Evolutionary conservation across 2,797 vertebrate species (phyloP).

Genomic region (Gymnopithys bicolor): DNA sequence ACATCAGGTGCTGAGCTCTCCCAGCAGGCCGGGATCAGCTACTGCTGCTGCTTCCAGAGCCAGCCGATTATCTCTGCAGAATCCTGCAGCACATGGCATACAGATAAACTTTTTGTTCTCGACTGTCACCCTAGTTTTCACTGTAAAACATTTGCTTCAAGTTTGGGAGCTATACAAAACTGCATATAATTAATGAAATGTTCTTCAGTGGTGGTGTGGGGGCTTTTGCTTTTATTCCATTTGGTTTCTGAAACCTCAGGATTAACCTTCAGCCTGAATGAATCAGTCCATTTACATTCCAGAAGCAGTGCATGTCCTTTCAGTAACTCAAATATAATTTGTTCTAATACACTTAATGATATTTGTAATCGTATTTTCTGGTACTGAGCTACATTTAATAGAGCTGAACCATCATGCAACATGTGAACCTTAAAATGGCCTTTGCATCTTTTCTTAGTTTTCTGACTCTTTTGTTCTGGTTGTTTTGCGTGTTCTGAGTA

Average conservation of each 20-base stretch:
- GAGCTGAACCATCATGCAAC: not conserved
- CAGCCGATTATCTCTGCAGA: not conserved
- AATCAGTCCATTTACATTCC: constrained; percentile 6
- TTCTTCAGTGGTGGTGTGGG: not conserved
- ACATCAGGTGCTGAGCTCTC: not conserved
- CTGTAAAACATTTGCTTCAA: not conserved
- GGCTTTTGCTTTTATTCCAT: not conserved
- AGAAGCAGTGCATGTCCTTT: not conserved
- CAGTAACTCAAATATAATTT: not conserved
- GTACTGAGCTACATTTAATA: not conserved
- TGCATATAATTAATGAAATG: not conserved
- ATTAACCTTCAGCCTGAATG: constrained; percentile 23
- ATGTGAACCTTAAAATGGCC: not conserved
- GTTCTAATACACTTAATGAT: constrained; percentile 12
- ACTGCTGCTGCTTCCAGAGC: not conserved
- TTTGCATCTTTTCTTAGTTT: not conserved
- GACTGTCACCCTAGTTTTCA: not conserved
- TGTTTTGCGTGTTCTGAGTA: not conserved
- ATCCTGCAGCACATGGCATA: not conserved
- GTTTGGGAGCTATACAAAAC: not conserved
- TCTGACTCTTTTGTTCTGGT: not conserved
- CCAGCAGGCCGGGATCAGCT: not conserved
- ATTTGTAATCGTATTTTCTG: not conserved
- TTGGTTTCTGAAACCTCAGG: not conserved
- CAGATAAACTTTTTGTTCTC: not conserved